These are phyloP conservation scores for Leptopilina myrica DNA, from an alignment of 2,888 invertebrate genomes.

Conservation along the genomic window DNA sequence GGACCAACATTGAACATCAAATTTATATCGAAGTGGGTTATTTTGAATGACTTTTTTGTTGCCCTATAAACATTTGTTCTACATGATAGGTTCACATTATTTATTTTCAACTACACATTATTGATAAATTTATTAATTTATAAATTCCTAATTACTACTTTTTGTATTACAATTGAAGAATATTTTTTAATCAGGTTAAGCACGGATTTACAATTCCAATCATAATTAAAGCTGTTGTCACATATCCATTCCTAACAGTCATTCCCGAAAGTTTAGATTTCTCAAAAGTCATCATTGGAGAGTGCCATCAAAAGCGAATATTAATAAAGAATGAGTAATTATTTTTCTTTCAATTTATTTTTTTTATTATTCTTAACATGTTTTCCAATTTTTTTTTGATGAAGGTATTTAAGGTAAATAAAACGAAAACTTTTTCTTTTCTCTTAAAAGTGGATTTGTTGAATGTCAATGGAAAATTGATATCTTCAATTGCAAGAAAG, in stretches of 20 bases:
- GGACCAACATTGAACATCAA: neutral
- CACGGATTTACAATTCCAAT: conserved; percentile 81
- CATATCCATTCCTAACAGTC: conserved; percentile 79
- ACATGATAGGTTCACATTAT: too few species aligned
- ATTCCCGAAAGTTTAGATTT: conserved; percentile 78
- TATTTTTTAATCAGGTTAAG: conserved; percentile 75
- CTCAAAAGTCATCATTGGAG: conserved; percentile 80
- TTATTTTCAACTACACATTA: too few species aligned
- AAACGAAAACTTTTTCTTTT: neutral
- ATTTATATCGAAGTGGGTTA: conserved; percentile 10
- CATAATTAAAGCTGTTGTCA: conserved; percentile 79
- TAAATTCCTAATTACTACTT: too few species aligned
- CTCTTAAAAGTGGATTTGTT: conserved; percentile 78
- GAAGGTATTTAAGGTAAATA: too few species aligned
- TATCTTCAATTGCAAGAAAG: conserved; percentile 48
- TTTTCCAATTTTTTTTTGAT: too few species aligned
- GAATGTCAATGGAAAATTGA: conserved; percentile 78
- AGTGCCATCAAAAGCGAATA: conserved; percentile 79
- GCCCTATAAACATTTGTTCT: neutral
- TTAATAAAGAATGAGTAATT: conserved; percentile 79
- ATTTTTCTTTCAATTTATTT: neutral
- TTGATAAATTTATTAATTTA: too few species aligned
- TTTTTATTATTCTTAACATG: too few species aligned
- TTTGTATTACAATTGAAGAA: neutral
- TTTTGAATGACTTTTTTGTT: neutral